Evolutionary conservation across 2,113 vertebrate genomes (phyloP).

Genomic region (Gopherus flavomarginatus): DNA sequence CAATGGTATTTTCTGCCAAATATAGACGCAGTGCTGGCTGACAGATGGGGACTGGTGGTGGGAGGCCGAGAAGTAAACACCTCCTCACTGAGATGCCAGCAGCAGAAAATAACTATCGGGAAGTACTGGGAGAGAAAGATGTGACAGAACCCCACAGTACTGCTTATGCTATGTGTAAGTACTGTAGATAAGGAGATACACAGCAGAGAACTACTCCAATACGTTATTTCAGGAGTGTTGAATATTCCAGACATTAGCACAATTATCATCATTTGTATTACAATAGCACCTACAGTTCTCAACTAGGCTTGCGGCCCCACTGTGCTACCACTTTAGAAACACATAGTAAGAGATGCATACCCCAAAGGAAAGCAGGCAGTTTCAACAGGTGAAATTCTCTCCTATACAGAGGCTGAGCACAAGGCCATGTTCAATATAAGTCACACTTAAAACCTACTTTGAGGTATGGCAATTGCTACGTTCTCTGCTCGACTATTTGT

Average conservation of each 20-base stretch:
- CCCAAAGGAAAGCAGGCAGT: neutral
- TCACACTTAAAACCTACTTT: neutral
- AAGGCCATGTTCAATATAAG: neutral
- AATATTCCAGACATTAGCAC: neutral
- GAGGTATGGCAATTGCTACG: neutral
- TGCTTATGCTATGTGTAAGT: neutral
- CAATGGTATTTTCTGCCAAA: neutral
- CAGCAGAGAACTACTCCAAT: neutral
- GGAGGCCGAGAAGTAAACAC: neutral
- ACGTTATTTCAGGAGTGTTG: neutral
- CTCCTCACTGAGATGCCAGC: neutral
- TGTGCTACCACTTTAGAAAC: neutral
- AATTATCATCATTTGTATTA: neutral
- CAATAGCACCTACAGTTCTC: neutral
- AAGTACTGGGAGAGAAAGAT: neutral
- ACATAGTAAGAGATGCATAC: neutral
- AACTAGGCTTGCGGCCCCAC: neutral
- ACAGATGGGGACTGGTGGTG: neutral
- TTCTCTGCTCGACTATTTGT: accelerated
- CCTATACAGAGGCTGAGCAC: neutral
- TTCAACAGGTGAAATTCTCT: neutral
- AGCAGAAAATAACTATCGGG: neutral
- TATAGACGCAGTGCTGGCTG: accelerated
- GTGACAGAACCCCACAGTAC: neutral
- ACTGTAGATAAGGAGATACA: neutral